These are phyloP conservation scores for Andrena marginata DNA, from an alignment of 2,888 invertebrate genomes.

Conservation along the genomic window DNA sequence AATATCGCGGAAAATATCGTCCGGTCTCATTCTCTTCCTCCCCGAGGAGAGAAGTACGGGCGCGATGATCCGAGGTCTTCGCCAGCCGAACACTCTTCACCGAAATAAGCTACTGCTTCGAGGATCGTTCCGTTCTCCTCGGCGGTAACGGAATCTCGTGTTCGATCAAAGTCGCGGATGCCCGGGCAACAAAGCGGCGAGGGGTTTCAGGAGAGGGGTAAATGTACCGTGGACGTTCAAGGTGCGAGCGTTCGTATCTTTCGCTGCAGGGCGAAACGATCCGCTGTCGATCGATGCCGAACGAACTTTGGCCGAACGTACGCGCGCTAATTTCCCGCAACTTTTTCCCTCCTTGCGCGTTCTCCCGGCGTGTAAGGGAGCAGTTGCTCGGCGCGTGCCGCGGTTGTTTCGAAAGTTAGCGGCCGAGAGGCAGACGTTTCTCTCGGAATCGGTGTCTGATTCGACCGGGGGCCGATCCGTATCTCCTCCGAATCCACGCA, in stretches of 20 bases:
- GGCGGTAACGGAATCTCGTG: constrained; percentile 31
- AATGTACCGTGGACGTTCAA: constrained; percentile 11
- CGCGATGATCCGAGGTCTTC: too few species aligned
- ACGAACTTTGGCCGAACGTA: constrained; percentile 33
- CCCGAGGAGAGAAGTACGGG: too few species aligned
- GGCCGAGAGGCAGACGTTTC: constrained; percentile 1
- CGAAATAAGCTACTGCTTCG: neutral
- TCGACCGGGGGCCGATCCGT: neutral
- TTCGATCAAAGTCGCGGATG: constrained; percentile 16
- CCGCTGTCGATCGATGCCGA: constrained; percentile 50
- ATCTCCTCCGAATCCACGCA: neutral
- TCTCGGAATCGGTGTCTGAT: neutral
- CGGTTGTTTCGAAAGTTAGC: constrained; percentile 25
- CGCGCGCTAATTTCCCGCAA: constrained; percentile 41
- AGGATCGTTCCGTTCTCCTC: neutral
- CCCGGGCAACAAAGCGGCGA: neutral
- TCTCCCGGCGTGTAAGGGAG: constrained; percentile 33
- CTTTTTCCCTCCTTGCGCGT: constrained; percentile 22
- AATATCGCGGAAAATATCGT: constrained; percentile 17
- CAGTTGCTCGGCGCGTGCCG: constrained; percentile 2
- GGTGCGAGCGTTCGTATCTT: constrained; percentile 16
- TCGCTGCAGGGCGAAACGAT: constrained; percentile 40
- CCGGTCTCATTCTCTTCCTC: too few species aligned
- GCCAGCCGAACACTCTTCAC: neutral
- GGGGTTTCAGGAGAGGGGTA: neutral